Evolutionary conservation across 2,888 invertebrate genomes (phyloP), one percentile per base, ranked within the genome.

Genomic region (Trissonchulus sp.): DNA sequence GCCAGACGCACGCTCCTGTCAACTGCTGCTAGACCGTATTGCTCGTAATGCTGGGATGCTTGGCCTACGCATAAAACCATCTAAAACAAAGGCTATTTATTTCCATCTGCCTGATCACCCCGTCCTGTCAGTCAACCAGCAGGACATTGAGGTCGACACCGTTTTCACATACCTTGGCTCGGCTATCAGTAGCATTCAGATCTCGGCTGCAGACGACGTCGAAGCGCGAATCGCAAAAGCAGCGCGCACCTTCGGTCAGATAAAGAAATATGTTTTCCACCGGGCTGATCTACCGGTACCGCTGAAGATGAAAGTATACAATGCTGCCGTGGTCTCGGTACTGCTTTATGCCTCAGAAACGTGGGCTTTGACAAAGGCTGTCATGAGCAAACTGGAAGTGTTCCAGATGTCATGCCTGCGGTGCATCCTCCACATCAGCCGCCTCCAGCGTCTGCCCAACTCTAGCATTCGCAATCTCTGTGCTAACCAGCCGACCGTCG

Each of bases 81-180:
- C 65, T 18, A 65, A 65, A 65, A 65, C 65, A 34, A 65, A 65
- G 65, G 65, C 65, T 15, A 65, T 65, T 34, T 65, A 65, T 65
- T 65, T 65, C 34, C 65, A 65, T 34, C 31, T 65, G 30, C 34
- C 31, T 28, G 34, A 8, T 65, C 18, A 60, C 18, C 60, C n/a
- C 18, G n/a, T 60, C 18, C 60, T 60, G 18, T 60, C n/a, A 18
- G 60, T 60, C 18, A n/a, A 60, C 60, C 18, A 60, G 18, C 18
- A 18, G n/a, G n/a, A 60, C n/a, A 60, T 60, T 60, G 60, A 60
- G n/a, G 60, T 60, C 18, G n/a, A 18, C 18, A 18, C n/a, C 18
- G 18, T n/a, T 18, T 60, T 60, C n/a, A 60, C 60, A 18, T 60
- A 60, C n/a, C 60, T 60, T n/a, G 60, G 60, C n/a, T 18, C 60